Conservation (phyloP, 2,888 invertebrate species). For the Melipona bicolor region DNA sequence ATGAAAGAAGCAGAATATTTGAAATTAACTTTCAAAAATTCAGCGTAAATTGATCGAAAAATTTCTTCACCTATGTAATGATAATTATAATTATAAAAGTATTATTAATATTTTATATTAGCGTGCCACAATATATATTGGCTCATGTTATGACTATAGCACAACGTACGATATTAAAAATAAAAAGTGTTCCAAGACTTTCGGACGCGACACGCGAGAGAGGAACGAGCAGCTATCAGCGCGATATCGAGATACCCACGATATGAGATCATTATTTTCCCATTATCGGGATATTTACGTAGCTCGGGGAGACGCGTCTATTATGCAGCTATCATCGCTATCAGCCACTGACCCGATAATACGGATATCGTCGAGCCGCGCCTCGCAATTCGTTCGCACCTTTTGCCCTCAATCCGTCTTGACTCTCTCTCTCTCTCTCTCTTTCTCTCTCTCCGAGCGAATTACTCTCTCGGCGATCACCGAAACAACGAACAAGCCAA, state of each 20-base stretch:
- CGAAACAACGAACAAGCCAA: not conserved
- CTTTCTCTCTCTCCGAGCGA: not conserved
- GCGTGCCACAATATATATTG: too few relatives aligned
- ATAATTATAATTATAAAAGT: too few relatives aligned
- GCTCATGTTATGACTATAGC: too few relatives aligned
- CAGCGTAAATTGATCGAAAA: too few relatives aligned
- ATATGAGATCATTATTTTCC: constrained; percentile 35
- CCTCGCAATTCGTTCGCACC: constrained; percentile 8
- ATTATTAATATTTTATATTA: too few relatives aligned
- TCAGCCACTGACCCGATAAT: constrained; percentile 15
- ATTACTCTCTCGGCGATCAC: constrained; percentile 16
- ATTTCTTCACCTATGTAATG: too few relatives aligned
- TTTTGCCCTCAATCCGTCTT: not conserved
- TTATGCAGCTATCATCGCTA: constrained; percentile 32
- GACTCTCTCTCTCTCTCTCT: not conserved
- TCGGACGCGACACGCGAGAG: too few relatives aligned
- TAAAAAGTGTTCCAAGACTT: too few relatives aligned
- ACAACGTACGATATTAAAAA: too few relatives aligned
- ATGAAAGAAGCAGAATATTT: too few relatives aligned
- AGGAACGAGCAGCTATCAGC: not conserved
- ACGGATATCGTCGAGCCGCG: constrained; percentile 38
- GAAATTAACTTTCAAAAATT: too few relatives aligned
- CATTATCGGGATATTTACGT: constrained; percentile 37
- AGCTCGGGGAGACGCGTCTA: constrained; percentile 12
- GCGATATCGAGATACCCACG: constrained; percentile 14